Evolutionary conservation across 2,888 invertebrate genomes (phyloP), one percentile per base, ranked within the genome.

Genomic region (Parnassius glacialis): DNA sequence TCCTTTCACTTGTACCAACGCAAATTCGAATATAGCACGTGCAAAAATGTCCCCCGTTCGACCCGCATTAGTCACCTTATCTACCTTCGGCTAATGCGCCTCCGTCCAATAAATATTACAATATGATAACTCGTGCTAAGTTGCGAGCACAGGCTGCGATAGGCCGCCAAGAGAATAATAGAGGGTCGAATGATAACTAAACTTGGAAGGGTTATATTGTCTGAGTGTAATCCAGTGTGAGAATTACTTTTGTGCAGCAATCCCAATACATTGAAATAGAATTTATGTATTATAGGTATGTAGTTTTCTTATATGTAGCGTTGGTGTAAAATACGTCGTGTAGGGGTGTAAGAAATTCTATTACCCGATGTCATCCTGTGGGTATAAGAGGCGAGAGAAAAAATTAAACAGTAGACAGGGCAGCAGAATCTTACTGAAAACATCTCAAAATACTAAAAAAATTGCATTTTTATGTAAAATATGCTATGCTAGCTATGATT

Each of bases 11-110:
- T 72, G 62, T 13, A n/a, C 70, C 73, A 59, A 44, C 51, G 34
- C 43, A 41, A 55, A 61, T 62, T 65, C 64, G 62, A 61, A 67
- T 69, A 64, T 67, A 74, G 70, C 73, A 76, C 76, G 83, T 79
- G 84, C 86, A 86, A 85, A 86, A 87, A 85, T 86, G 81, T 81
- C 80, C 77, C 74, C 72, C 67, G 69, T 72, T 64, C 70, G 74
- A 80, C 87, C 87, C 83, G 73, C 81, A 85, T 86, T 80, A 84
- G 68, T 85, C 83, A 82, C 80, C 70, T 76, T 84, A 83, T 85
- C 84, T 87, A 84, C 85, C 86, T 86, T 78, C 75, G 74, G 68
- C 73, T 82, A 82, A 80, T 79, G 76, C 75, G 62, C 69, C 71
- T 64, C 70, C 54, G 53, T 25, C 72, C 80, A 79, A 84, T 87